Evolutionary conservation across 1,140 invertebrate species (phyloP), one percentile per base, ranked within the genome.

Genomic region (Macrobrachium nipponense): DNA sequence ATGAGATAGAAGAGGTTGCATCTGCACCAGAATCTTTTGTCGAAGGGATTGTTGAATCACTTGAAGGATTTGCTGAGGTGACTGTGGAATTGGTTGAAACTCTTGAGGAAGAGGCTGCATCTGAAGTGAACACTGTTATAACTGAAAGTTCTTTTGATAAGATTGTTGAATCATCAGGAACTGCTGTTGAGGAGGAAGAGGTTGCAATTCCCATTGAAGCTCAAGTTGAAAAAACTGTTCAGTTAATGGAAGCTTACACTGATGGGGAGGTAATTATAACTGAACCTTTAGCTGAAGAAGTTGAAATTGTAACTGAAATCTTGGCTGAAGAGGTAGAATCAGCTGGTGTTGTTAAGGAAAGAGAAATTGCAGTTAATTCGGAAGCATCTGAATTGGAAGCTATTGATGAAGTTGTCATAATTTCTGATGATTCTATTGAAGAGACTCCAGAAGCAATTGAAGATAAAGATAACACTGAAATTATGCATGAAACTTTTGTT

Each of bases 241-340:
- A 73, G 70, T 20, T 27, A 18, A 51, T 20, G 43, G 73, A 76
- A 59, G 73, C 73, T 51, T 10, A 43, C 43, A 14, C 44, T 44
- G 20, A 27, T 7, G 73, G 58, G 44, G 27, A 51, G 6, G 60
- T 23, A 10, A 23, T 15, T 60, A 51, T 27, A n/a, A 23, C 59
- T 78, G 75, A 78, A 78, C 43, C 64, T 70, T 8, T 27, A 70
- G 43, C 20, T 82, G 66, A 82, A 36, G 23, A n/a, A 10, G 66
- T 11, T 20, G 23, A 23, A 59, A 17, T 20, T 36, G 8, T 44
- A 51, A 15, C 43, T 43, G 51, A 82, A 72, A 11, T 6, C 43
- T 1, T 11, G 20, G 43, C 15, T 73, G 66, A 82, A 82, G 44
- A 12, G 27, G 51, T 36, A 5, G 60, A 62, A 36, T 36, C 77